Conservation (phyloP, 2,888 invertebrate species). For the Oscheius sp. region DNA sequence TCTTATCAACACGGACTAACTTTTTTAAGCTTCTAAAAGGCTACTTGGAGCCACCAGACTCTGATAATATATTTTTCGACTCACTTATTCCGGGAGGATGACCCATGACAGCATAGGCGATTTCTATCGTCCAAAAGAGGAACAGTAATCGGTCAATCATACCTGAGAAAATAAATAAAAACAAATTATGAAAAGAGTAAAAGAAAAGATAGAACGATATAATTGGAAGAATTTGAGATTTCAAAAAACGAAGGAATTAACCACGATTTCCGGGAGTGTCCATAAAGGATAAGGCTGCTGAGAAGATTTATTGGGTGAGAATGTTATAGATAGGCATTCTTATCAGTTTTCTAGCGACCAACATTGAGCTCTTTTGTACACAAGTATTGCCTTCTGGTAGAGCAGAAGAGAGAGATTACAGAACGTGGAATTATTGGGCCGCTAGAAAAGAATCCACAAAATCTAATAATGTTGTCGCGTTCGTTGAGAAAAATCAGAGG, state of each 20-base stretch:
- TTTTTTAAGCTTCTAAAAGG: neutral
- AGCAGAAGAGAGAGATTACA: neutral
- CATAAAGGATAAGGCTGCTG: constrained; percentile 9
- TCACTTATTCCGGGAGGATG: constrained; percentile 14
- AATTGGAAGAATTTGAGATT: neutral
- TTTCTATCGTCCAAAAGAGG: neutral
- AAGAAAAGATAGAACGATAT: neutral
- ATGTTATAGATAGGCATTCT: constrained; percentile 8
- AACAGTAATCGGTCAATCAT: neutral
- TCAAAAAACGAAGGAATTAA: neutral
- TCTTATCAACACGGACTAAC: neutral
- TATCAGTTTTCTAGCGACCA: constrained; percentile 29
- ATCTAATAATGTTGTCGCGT: neutral
- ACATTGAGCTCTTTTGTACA: constrained; percentile 21
- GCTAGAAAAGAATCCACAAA: too few relatives aligned
- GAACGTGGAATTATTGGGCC: too few relatives aligned
- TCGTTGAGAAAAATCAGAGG: too few relatives aligned
- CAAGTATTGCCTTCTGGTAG: constrained; percentile 9
- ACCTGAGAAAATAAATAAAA: constrained; percentile 8
- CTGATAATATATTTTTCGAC: neutral
- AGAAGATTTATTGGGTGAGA: constrained; percentile 31
- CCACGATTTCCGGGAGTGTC: constrained; percentile 5
- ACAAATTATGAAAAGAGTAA: neutral
- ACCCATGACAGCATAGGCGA: neutral
- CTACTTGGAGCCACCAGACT: neutral